These are phyloP conservation scores for human (Homo sapiens) DNA, from an alignment of 2,113 vertebrate genomes.

Conservation along the genomic window GRCh38 chr2:135025001-135025500, in stretches of 20 bases:
- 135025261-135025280: conserved; percentile 17
- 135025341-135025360: background rate
- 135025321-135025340: background rate
- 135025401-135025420: too few species aligned
- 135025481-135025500: too few species aligned
- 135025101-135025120: background rate
- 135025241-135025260: background rate
- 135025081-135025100: too few species aligned
- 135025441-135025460: too few species aligned
- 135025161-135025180: background rate
- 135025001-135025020: background rate
- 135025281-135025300: background rate
- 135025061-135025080: too few species aligned
- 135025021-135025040: background rate
- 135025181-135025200: background rate
- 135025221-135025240: background rate
- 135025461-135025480: too few species aligned
- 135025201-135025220: background rate
- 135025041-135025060: background rate
- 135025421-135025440: too few species aligned
- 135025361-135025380: background rate
- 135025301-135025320: background rate
- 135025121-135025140: background rate
- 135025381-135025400: too few species aligned
- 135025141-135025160: background rate